phyloP scores from a whole-genome alignment of 2,888 invertebrate species.

The Myopa tessellatipennis region DNA sequence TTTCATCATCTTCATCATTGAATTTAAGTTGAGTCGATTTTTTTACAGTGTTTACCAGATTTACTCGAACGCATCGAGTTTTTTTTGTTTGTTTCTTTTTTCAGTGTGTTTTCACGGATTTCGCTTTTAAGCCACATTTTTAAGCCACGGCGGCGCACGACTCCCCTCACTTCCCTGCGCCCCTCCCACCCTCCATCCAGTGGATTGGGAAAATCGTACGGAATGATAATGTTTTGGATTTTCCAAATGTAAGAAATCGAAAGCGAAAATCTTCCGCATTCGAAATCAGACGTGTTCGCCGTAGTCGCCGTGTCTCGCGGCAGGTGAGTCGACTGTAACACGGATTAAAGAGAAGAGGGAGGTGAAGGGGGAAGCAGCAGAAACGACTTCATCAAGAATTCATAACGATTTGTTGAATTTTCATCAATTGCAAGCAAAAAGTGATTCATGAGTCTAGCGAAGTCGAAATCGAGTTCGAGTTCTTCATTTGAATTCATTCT shows the following conservation, averaged over 20 bases:
- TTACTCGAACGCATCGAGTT: constrained; percentile 21
- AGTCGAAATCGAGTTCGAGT: too few species aligned
- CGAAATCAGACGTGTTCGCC: neutral
- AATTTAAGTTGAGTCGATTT: neutral
- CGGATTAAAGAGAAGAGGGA: too few species aligned
- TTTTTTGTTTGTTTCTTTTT: neutral
- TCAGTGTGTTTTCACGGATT: neutral
- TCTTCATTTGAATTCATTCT: neutral
- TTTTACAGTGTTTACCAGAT: constrained; percentile 15
- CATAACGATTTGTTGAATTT: too few species aligned
- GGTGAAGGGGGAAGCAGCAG: too few species aligned
- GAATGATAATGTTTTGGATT: constrained; percentile 24
- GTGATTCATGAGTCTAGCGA: too few species aligned
- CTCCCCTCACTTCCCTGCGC: too few species aligned
- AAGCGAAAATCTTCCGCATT: constrained; percentile 23
- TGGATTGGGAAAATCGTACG: constrained; percentile 9
- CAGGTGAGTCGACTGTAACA: too few species aligned
- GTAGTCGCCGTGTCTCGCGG: too few species aligned
- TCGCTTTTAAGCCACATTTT: neutral
- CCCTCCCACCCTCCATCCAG: neutral
- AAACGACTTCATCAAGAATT: too few species aligned
- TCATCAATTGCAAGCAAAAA: too few species aligned
- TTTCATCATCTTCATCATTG: too few species aligned
- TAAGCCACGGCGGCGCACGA: neutral
- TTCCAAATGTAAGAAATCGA: constrained; percentile 9